These are phyloP conservation scores for Chironex yamaguchii DNA, from an alignment of 30 jellyfish, hydroid and myxozoan species.

Conservation along the genomic window DNA sequence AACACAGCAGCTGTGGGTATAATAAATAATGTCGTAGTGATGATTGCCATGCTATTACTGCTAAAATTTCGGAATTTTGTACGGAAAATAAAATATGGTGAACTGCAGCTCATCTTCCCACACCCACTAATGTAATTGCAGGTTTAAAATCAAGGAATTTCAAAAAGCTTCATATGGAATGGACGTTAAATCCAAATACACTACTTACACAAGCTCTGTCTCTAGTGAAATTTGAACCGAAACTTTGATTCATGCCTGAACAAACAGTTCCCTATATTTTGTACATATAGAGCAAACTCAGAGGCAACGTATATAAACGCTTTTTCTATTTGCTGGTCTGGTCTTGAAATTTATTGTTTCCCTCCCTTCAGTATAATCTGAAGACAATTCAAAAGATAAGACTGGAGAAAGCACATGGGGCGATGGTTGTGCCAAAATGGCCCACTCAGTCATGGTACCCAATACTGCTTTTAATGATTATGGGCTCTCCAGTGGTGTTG, in stretches of 20 bases:
- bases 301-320: conserved; percentile 28
- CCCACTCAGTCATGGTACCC: conserved; percentile 83
- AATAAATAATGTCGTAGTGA: conserved; percentile 56
- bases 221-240: conserved; percentile 2
- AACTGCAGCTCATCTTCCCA: conserved; percentile 66
- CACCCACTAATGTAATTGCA: conserved; percentile 38
- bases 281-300: conserved; percentile 19
- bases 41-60: neutral
- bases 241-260: conserved; percentile 30
- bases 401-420: conserved; percentile 61
- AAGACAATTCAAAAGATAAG: conserved; percentile 34
- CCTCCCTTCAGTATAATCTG: conserved; percentile 13
- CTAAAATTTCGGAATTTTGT: conserved; percentile 35
- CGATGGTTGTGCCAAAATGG: conserved; percentile 72
- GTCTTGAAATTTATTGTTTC: neutral
- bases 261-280: conserved; percentile 7
- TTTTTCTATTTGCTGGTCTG: conserved; percentile 15
- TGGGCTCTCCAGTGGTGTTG: neutral
- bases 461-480: neutral
- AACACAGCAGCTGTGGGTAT: conserved; percentile 68
- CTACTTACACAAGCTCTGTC: conserved; percentile 12
- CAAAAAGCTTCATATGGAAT: conserved; percentile 32
- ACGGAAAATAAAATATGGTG: conserved; percentile 37
- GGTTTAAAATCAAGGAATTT: conserved; percentile 44
- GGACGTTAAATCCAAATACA: conserved; percentile 25